These are phyloP conservation scores for Thereva nobilitata DNA, from an alignment of 2,888 invertebrate species.

Conservation along the genomic window DNA sequence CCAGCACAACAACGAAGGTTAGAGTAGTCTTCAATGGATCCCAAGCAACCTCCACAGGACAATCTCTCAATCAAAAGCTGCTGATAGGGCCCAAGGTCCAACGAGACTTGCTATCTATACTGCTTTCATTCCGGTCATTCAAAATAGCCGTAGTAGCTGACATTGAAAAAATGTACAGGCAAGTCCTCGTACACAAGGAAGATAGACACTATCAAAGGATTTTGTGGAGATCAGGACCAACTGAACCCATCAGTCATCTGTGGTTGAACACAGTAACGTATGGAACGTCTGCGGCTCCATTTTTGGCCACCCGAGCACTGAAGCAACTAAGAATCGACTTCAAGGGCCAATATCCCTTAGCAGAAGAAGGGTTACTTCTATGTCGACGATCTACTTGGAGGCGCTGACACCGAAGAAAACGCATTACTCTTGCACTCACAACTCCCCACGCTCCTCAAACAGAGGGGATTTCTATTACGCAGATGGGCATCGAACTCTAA, in stretches of 20 bases:
- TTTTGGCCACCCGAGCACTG: conserved; percentile 41
- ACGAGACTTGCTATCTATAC: too few relatives aligned
- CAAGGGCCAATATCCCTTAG: not conserved
- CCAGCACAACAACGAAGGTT: too few relatives aligned
- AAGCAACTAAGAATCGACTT: conserved; percentile 39
- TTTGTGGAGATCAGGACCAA: not conserved
- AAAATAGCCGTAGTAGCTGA: not conserved
- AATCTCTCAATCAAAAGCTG: too few relatives aligned
- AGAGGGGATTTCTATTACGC: not conserved
- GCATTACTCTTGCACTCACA: not conserved
- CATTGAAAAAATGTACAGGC: conserved; percentile 4
- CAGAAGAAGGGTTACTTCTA: conserved; percentile 9
- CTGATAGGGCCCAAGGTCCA: too few relatives aligned
- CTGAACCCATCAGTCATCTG: too few relatives aligned
- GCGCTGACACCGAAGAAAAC: not conserved
- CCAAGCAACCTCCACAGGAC: too few relatives aligned
- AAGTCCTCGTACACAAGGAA: not conserved
- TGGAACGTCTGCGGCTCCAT: too few relatives aligned
- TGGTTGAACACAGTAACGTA: too few relatives aligned
- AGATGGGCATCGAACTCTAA: conserved; percentile 9
- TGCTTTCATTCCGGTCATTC: too few relatives aligned
- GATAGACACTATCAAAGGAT: not conserved
- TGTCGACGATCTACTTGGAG: conserved; percentile 11
- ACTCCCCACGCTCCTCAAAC: too few relatives aligned
- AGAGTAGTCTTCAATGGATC: too few relatives aligned